A percentile compares a stretch with the other conserved stretches of the same genome.
Evolutionary conservation across 2,113 vertebrate species (phyloP).

Genomic region (Arvicanthis niloticus): DNA sequence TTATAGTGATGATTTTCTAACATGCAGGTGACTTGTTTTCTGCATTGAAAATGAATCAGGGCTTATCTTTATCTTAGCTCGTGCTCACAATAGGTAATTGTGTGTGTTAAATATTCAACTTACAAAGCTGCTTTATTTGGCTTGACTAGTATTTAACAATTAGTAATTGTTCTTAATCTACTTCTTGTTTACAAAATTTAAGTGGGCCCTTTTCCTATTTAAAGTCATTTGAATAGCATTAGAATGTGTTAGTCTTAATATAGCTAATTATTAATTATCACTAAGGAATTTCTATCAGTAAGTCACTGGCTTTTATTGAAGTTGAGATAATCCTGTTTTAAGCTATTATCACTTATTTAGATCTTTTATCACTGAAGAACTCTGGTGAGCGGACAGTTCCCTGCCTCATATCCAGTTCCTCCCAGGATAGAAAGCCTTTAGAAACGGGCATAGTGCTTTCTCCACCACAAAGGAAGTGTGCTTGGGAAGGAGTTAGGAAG

Average conservation of each 20-base stretch:
- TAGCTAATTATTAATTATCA: not conserved
- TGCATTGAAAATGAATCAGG: not conserved
- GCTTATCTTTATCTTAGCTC: not conserved
- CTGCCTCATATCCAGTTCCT: not conserved
- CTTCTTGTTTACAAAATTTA: constrained; percentile 52
- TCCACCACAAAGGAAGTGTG: not conserved
- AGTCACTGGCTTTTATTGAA: constrained; percentile 13
- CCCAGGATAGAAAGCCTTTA: not conserved
- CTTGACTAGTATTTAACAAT: constrained; percentile 8
- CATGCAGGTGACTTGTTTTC: not conserved
- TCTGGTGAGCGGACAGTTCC: not conserved
- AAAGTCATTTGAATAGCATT: constrained; percentile 20
- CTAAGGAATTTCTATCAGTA: not conserved
- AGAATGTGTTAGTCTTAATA: not conserved
- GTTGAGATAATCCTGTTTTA: constrained; percentile 9
- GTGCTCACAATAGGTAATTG: not conserved
- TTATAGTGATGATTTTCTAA: not conserved
- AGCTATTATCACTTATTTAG: constrained; percentile 35
- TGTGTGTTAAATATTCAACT: constrained; percentile 16
- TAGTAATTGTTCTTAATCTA: constrained; percentile 19
- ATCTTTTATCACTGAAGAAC: constrained; percentile 2
- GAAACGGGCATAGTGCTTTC: not conserved
- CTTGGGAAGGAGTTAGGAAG: not conserved
- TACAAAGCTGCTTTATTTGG: not conserved
- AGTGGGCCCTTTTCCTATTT: not conserved